Evolutionary conservation across 2,888 invertebrate genomes (phyloP), one percentile per base, ranked within the genome.

Genomic region (Anthophora plumipes): DNA sequence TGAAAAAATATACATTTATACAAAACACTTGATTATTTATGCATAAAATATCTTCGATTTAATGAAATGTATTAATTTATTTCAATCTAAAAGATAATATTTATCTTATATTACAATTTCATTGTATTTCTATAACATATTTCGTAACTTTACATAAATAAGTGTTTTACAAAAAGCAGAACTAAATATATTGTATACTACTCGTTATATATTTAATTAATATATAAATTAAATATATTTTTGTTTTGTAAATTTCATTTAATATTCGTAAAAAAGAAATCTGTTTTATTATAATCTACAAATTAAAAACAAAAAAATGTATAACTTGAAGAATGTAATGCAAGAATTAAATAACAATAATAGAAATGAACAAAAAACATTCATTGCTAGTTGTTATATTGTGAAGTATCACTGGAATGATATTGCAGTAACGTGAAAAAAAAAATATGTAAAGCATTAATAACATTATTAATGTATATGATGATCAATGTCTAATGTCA

Each of bases 401-500:
- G 14, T 60, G 20, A 59, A 39, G 20, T 39, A 59, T 39, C 17
- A 39, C 12, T 43, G 11, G 14, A 20, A 59, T 14, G 39, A 54
- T 11, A 31, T 17, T 22, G 9, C 8, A 39, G 9, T 43, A 25
- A 22, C 1, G 17, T n/a, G 12, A 22, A 14, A 31, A 22, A 14
- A 31, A n/a, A 59, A 9, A 22, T 54, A n/a, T 22, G 17, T 67
- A 25, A 77, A 31, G 31, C 31, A 31, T 31, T 46, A 6, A 11
- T 37, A n/a, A 55, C 17, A 50, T 20, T 31, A 43, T 11, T 48
- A 48, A 66, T 64, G 74, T 69, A 75, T 68, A 39, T 85, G 80
- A 31, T 77, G 66, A 48, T 86, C 68, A 57, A 83, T 73, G 74
- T 85, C 85, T 77, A 89, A 71, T 74, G 84, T 77, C 59, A 75